These are phyloP conservation scores for Oryzias dopingdopingensis DNA, from an alignment of 2,797 vertebrate genomes.

Conservation along the genomic window DNA sequence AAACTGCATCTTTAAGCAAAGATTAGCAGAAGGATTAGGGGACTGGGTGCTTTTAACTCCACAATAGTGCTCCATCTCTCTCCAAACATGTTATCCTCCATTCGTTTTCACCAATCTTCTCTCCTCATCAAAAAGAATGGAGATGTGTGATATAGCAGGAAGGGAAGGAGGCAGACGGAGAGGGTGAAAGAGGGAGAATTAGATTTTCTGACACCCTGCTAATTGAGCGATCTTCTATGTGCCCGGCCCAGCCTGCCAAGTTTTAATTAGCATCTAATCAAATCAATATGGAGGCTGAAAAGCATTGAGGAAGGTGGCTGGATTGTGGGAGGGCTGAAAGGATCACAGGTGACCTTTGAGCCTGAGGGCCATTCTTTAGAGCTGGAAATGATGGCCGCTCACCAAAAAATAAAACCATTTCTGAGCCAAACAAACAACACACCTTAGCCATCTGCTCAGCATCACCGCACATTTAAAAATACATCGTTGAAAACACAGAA, in stretches of 20 bases:
- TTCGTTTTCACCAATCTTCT: slow-evolving; percentile 58
- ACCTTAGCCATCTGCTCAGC: slow-evolving; percentile 1
- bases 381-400: slow-evolving; percentile 25
- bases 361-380: slow-evolving; percentile 27
- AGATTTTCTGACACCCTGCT: slow-evolving; percentile 90
- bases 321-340: slow-evolving; percentile 38
- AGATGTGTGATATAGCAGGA: slow-evolving; percentile 62
- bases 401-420: background rate
- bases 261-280: slow-evolving; percentile 98
- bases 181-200: slow-evolving; percentile 87
- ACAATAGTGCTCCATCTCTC: slow-evolving; percentile 48
- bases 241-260: slow-evolving; percentile 83
- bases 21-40: slow-evolving; percentile 71
- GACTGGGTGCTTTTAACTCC: slow-evolving; percentile 62
- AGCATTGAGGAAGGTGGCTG: slow-evolving; percentile 60
- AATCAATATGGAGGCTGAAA: slow-evolving; percentile 88
- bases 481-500: slow-evolving; percentile 16
- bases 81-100: slow-evolving; percentile 48
- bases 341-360: slow-evolving; percentile 63
- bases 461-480: background rate
- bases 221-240: slow-evolving; percentile 91
- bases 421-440: background rate
- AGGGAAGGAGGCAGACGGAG: slow-evolving; percentile 67
- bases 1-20: slow-evolving; percentile 72
- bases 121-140: slow-evolving; percentile 67